Conservation (phyloP, 2,113 vertebrate species). For the Bolborhynchus lineola region DNA sequence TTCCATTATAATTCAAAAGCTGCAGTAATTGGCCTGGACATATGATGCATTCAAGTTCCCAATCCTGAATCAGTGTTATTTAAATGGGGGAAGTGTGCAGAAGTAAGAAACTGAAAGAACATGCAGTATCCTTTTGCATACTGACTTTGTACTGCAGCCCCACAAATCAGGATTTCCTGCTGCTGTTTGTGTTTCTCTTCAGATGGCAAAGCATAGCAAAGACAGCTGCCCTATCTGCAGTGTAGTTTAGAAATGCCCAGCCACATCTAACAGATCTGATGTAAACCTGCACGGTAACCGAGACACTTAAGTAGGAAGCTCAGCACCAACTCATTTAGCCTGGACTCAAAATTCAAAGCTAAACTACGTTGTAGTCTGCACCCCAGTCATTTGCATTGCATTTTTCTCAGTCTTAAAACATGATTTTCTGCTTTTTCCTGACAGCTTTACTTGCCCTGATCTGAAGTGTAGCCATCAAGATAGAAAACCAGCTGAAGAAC, state of each 20-base stretch:
- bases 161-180: neutral
- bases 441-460: neutral
- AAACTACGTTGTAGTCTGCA: neutral
- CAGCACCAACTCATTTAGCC: neutral
- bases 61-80: neutral
- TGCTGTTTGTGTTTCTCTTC: neutral
- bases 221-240: accelerated
- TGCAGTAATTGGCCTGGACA: neutral
- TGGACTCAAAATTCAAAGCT: neutral
- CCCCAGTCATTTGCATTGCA: accelerated
- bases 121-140: accelerated
- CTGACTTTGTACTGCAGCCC: neutral
- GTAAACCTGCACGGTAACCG: neutral
- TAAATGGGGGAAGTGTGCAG: neutral
- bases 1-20: neutral
- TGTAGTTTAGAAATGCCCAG: neutral
- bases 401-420: neutral
- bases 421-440: neutral
- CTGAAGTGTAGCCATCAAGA: neutral
- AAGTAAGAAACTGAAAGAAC: neutral
- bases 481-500: neutral
- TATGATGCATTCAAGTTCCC: neutral
- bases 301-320: neutral
- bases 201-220: neutral
- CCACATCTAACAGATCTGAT: neutral